A percentile compares a stretch with the other conserved stretches of the same genome.
phyloP scores from a whole-genome alignment of 2,888 invertebrate species.

The Psylliodes chrysocephalus region DNA sequence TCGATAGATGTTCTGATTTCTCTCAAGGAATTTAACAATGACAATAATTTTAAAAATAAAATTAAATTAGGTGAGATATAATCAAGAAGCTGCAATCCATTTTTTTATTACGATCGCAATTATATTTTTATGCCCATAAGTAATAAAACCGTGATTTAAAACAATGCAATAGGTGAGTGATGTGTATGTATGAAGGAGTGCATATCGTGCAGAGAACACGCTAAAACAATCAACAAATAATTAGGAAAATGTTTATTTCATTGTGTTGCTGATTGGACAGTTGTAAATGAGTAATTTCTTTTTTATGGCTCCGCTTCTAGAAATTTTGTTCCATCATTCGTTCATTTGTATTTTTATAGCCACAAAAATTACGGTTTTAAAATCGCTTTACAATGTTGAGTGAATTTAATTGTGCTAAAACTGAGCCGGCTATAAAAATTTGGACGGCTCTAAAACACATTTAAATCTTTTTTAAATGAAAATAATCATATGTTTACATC shows the following conservation, averaged over 20 bases:
- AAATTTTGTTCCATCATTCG: conserved; percentile 21
- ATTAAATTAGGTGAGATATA: too few species aligned
- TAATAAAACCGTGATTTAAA: too few species aligned
- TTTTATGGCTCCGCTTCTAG: conserved; percentile 18
- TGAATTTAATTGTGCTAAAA: conserved; percentile 9
- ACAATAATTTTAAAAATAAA: too few species aligned
- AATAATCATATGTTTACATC: not conserved
- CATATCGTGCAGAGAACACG: not conserved
- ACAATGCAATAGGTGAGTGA: too few species aligned
- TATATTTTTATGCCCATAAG: too few species aligned
- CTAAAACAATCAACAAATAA: conserved; percentile 23
- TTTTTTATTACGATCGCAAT: too few species aligned
- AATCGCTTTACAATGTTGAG: conserved; percentile 27
- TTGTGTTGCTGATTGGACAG: conserved; percentile 14
- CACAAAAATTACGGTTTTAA: conserved; percentile 30
- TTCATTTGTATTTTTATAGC: conserved; percentile 30
- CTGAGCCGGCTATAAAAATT: not conserved
- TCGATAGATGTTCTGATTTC: too few species aligned
- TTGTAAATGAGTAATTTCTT: conserved; percentile 23
- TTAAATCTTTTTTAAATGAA: not conserved
- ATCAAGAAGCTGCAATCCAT: too few species aligned
- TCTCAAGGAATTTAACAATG: too few species aligned
- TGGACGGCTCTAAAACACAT: not conserved
- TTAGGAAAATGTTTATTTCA: conserved; percentile 16
- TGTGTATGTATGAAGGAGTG: too few species aligned